Evolutionary conservation across 64 coral and sea anemone genomes (phyloP), one percentile per base, ranked within the genome.

Genomic region (Montipora efflorescens): DNA sequence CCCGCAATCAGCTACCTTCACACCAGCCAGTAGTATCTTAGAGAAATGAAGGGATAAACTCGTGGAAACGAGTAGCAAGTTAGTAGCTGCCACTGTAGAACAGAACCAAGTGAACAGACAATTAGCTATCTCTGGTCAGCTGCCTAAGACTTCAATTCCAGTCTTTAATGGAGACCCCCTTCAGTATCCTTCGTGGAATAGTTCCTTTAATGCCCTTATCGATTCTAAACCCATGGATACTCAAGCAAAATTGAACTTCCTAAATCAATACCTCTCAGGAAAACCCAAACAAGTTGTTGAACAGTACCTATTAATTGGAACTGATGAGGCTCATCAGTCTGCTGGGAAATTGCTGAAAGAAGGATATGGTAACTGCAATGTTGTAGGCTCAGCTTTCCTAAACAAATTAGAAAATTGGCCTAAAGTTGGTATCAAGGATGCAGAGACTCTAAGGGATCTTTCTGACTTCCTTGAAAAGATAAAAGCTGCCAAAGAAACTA

Each of bases 381-480:
- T 55, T 5, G 52, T 93, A 13, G 67, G 91, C 25, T 77, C 59
- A 15, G 81, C 74, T 18, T 87, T 93, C 21, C 48, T 87, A 12
- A 93, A 58, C 46, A 93, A 90, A 25, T 76, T 94, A 52, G 93
- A 94, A 66, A 74, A 57, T 3, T 94, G 87, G 87, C 93, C 87
- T 44, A 94, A 81, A 9, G 77, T 94, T 43, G 81, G 81, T 3
- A 19, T 22, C n/a, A 84, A 48, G 82, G 78, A 86, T 85, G 80
- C 90, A 43, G 71, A 59, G 61, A 3, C 45, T n/a, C 75, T 67
- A 22, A 84, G 36, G 48, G 90, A 86, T 25, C 74, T 92, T 23
- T 92, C 72, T 55, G 90, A 86, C 70, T 86, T 92, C 71, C 90
- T 92, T 2, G 3, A 85, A 13, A 23, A 23, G 23, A 23, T 23